Evolutionary conservation across 2,113 vertebrate genomes (phyloP).

Genomic region (Platycercus adscitus): DNA sequence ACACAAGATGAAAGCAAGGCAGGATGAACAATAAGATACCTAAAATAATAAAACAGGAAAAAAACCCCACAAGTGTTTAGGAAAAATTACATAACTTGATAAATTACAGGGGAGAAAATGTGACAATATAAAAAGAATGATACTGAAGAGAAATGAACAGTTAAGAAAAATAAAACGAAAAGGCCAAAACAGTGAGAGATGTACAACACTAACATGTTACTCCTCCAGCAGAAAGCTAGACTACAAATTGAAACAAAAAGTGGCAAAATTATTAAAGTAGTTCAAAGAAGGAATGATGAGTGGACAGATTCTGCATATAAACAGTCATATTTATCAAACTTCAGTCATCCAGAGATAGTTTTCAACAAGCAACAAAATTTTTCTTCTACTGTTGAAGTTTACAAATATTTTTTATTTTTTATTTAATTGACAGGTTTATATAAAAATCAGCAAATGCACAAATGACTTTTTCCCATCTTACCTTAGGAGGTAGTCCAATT

Average conservation of each 20-base stretch:
- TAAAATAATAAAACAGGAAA: background rate
- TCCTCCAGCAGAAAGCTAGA: background rate
- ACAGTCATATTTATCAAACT: background rate
- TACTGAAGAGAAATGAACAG: background rate
- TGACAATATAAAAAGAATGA: background rate
- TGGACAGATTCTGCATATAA: background rate
- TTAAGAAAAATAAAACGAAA: background rate
- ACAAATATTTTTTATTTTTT: no score
- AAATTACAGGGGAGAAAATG: background rate
- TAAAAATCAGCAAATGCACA: background rate
- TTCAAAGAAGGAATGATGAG: background rate
- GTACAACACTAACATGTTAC: background rate
- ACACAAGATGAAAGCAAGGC: background rate
- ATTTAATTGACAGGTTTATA: background rate
- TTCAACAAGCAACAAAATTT: background rate
- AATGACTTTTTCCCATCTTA: slow-evolving; percentile 56
- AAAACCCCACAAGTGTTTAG: background rate
- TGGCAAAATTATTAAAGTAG: background rate
- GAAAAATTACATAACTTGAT: background rate
- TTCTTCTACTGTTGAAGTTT: background rate
- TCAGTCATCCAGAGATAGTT: background rate
- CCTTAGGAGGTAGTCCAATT: slow-evolving; percentile 97
- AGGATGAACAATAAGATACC: background rate
- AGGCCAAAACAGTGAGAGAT: background rate
- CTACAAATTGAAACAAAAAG: background rate